Conservation (phyloP, 2,113 vertebrate genomes). For the Boulengeromyrus knoepffleri region DNA sequence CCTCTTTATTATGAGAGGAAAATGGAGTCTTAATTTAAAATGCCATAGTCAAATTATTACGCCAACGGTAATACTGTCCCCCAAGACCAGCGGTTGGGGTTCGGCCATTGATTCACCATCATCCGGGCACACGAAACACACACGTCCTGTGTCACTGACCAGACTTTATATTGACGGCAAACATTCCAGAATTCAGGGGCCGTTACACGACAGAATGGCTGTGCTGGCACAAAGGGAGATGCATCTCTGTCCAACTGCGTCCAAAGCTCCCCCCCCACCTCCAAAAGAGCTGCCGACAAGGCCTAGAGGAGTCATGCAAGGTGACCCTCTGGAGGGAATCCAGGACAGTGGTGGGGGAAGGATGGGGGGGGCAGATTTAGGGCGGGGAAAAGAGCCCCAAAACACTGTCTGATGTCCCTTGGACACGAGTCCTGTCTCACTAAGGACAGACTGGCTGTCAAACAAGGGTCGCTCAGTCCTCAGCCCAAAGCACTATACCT, state of each 20-base stretch:
- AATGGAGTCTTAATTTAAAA: background rate
- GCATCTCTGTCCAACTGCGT: background rate
- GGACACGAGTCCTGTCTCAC: background rate
- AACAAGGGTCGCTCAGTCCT: background rate
- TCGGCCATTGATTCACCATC: background rate
- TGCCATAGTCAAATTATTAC: background rate
- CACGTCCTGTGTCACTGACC: background rate
- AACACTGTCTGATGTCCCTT: background rate
- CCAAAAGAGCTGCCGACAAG: background rate
- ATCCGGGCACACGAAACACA: background rate
- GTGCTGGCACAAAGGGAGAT: background rate
- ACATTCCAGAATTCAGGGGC: background rate
- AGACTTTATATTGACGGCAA: background rate
- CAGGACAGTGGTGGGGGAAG: background rate
- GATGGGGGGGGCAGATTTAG: background rate
- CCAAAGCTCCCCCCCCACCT: background rate
- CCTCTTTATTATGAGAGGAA: background rate
- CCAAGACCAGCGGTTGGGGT: background rate
- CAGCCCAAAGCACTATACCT: background rate
- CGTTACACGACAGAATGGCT: background rate
- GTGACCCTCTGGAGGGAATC: background rate
- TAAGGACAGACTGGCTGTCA: background rate
- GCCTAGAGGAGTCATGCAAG: background rate
- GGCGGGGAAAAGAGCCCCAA: background rate
- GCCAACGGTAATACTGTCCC: background rate